Percentiles rank a stretch among this genome's conserved stretches.
Conservation (phyloP, 2,113 vertebrate species). For the Neogale vison region DNA sequence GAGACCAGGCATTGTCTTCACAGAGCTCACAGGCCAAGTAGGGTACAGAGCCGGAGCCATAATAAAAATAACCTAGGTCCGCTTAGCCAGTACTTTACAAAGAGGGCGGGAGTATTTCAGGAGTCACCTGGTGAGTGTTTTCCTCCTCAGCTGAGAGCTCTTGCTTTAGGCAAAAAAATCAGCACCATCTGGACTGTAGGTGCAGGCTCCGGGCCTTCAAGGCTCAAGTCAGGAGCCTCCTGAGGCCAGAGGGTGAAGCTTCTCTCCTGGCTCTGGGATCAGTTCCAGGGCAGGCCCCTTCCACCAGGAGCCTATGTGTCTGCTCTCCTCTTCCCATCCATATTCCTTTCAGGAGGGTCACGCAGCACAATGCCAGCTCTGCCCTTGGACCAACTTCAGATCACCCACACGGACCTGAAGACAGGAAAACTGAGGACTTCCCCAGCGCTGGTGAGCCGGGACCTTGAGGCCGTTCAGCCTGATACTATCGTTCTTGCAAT, state of each 20-base stretch:
- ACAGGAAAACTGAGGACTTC: slow-evolving; percentile 89
- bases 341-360: slow-evolving; percentile 74
- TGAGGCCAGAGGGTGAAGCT: not conserved
- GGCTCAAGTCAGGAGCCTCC: not conserved
- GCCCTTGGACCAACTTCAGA: slow-evolving; percentile 94
- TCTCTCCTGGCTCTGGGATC: not conserved
- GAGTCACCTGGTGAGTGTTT: not conserved
- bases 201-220: not conserved
- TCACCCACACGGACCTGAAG: slow-evolving; percentile 86
- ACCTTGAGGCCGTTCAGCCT: slow-evolving; percentile 33
- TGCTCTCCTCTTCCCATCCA: slow-evolving; percentile 57
- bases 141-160: not conserved
- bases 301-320: slow-evolving; percentile 27
- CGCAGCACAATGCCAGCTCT: slow-evolving; percentile 82
- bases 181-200: not conserved
- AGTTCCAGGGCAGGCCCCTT: not conserved
- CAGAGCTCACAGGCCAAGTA: not conserved
- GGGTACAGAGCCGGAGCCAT: not conserved
- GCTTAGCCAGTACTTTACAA: not conserved
- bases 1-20: not conserved
- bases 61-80: not conserved
- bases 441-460: slow-evolving; percentile 92
- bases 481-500: slow-evolving; percentile 26
- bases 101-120: not conserved
- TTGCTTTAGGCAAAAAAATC: not conserved